phyloP scores from a whole-genome alignment of 2,113 vertebrate genomes.

The Microtus richardsoni region DNA sequence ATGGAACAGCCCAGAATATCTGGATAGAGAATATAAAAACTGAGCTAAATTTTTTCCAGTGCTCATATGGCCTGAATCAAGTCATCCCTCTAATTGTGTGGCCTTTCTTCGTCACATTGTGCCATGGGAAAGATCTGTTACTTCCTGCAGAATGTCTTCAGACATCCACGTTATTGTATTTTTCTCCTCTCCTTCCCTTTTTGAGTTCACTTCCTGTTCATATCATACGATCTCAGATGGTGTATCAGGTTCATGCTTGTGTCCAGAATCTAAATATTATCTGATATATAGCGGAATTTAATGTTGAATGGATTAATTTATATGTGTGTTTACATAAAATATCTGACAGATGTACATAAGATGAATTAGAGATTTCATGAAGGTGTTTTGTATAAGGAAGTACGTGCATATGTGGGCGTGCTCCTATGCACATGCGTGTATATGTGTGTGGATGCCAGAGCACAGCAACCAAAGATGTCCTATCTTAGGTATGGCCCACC shows the following conservation, averaged over 20 bases:
- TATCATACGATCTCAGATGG: not conserved
- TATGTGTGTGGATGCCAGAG: not conserved
- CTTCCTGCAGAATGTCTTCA: not conserved
- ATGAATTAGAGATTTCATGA: not conserved
- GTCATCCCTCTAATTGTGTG: not conserved
- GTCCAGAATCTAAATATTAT: not conserved
- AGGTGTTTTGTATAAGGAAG: not conserved
- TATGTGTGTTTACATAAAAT: conserved; percentile 11
- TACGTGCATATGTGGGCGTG: not conserved
- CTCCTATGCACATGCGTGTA: not conserved
- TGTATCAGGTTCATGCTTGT: not conserved
- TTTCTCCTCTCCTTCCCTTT: not conserved
- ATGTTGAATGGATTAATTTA: conserved; percentile 17
- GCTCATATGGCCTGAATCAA: not conserved
- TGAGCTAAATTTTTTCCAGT: not conserved
- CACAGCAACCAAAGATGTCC: not conserved
- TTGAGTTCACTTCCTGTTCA: not conserved
- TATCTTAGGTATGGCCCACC: not conserved
- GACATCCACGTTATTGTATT: not conserved
- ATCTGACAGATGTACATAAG: not conserved
- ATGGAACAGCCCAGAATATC: not conserved
- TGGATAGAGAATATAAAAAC: conserved; percentile 1
- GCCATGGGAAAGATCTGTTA: not conserved
- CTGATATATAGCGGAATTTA: not conserved
- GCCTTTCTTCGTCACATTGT: not conserved